A percentile compares a stretch with the other conserved stretches of the same genome.
Conservation (phyloP, 2,888 invertebrate genomes). For the Tetragnatha montana region DNA sequence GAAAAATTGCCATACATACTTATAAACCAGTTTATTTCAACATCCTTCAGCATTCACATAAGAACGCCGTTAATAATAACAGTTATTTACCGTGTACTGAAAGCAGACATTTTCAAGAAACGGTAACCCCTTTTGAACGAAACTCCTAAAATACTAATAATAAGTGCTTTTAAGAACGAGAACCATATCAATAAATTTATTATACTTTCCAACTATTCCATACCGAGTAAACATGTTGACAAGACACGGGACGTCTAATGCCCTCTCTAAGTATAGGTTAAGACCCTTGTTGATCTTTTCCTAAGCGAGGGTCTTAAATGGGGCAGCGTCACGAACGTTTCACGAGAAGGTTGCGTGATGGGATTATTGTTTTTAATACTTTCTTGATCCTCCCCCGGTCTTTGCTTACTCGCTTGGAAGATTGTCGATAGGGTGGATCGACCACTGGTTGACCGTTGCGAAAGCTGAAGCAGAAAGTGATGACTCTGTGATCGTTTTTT, state of each 20-base stretch:
- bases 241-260: not conserved
- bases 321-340: not conserved
- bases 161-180: too few relatives aligned
- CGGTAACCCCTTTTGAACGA: too few relatives aligned
- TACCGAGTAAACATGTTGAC: not conserved
- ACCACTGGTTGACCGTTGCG: not conserved
- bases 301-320: not conserved
- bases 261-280: not conserved
- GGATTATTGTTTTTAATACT: not conserved
- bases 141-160: too few relatives aligned
- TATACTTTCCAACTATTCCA: not conserved
- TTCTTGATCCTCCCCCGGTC: not conserved
- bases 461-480: not conserved
- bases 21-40: too few relatives aligned
- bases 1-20: too few relatives aligned
- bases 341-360: not conserved
- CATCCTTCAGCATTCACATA: too few relatives aligned
- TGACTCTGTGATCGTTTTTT: not conserved
- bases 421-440: not conserved
- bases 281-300: not conserved
- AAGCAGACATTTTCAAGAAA: too few relatives aligned
- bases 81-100: too few relatives aligned
- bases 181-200: too few relatives aligned
- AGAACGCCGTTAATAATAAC: too few relatives aligned
- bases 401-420: not conserved